These are phyloP conservation scores for Bubo scandiacus DNA, from an alignment of 2,113 vertebrate species.

Conservation along the genomic window DNA sequence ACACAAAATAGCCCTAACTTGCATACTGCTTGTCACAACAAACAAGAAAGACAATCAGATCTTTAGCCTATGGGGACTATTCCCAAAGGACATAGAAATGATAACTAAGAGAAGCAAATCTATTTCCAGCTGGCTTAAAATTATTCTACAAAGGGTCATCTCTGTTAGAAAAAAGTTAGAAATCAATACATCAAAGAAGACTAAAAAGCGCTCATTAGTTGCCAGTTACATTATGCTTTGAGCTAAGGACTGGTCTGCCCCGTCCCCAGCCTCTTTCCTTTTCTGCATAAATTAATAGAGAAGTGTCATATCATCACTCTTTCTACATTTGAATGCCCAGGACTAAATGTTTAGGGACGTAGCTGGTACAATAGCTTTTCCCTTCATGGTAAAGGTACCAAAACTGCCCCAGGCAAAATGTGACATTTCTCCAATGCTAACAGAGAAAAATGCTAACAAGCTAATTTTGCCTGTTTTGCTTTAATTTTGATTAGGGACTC, in stretches of 20 bases:
- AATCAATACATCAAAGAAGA: not conserved
- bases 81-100: not conserved
- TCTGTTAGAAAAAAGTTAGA: not conserved
- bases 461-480: conserved; percentile 47
- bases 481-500: conserved; percentile 53
- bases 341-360: not conserved
- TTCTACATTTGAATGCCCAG: conserved; percentile 13
- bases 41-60: not conserved
- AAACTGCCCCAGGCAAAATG: conserved; percentile 47
- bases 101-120: not conserved
- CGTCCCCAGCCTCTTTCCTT: not conserved
- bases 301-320: conserved; percentile 31
- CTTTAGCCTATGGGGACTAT: not conserved
- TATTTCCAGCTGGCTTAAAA: not conserved
- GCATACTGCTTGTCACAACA: not conserved
- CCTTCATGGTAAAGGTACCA: conserved; percentile 26
- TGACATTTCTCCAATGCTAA: conserved; percentile 52
- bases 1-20: not conserved
- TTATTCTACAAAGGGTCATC: not conserved
- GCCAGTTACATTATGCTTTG: not conserved
- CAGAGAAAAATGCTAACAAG: conserved; percentile 56
- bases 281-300: conserved; percentile 39
- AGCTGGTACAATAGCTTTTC: not conserved
- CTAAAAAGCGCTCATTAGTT: not conserved
- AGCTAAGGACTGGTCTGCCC: not conserved